Percentiles rank a stretch among this genome's conserved stretches.
phyloP scores from a whole-genome alignment of 2,797 vertebrate genomes.

The Mionectes olivaceus region DNA sequence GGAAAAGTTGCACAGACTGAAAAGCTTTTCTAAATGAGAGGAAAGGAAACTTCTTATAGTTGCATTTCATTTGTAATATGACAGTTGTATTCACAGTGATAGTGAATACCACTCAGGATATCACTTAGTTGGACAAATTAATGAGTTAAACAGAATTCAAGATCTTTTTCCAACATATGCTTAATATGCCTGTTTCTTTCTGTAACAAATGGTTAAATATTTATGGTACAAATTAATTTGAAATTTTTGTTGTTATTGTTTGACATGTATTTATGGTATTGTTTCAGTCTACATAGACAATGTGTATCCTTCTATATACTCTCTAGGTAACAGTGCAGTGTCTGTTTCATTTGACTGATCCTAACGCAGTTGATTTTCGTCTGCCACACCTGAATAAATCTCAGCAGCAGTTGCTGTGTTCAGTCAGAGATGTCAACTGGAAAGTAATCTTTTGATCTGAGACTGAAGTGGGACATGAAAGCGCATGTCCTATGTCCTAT shows the following conservation, averaged over 20 bases:
- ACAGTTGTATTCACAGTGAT: not conserved
- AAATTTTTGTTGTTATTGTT: not conserved
- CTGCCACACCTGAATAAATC: not conserved
- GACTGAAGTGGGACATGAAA: not conserved
- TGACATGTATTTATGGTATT: not conserved
- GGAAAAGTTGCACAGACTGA: not conserved
- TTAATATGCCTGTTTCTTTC: not conserved
- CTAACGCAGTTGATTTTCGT: not conserved
- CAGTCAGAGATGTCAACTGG: not conserved
- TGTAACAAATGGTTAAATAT: not conserved
- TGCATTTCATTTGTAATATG: not conserved
- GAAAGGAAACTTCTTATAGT: not conserved
- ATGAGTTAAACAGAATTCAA: not conserved
- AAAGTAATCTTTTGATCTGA: not conserved
- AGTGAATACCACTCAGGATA: not conserved
- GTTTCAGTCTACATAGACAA: not conserved
- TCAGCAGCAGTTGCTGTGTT: not conserved
- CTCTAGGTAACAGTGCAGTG: not conserved
- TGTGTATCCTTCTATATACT: not conserved
- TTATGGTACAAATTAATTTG: not conserved
- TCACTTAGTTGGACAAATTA: not conserved
- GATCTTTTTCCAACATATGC: not conserved
- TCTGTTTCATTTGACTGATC: not conserved
- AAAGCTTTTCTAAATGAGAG: not conserved
- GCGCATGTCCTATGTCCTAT: not conserved